Conservation (phyloP, 2,888 invertebrate genomes). For the Melipona bicolor region DNA sequence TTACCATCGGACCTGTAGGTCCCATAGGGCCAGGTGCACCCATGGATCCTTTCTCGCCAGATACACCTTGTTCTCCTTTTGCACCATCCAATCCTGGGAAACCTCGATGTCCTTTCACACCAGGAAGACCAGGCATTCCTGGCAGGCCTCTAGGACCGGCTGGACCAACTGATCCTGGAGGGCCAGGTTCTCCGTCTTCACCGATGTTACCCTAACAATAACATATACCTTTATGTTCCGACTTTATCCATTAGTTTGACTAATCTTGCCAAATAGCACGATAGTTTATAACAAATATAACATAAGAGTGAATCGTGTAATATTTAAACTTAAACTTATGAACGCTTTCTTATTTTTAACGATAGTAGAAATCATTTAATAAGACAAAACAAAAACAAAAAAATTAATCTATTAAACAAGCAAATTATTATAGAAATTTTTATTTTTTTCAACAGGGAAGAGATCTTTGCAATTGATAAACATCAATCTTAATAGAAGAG, state of each 20-base stretch:
- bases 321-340: too few species aligned
- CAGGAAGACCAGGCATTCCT: constrained; percentile 92
- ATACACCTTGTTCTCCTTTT: constrained; percentile 91
- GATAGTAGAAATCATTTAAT: too few species aligned
- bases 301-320: too few species aligned
- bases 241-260: neutral
- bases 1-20: constrained; percentile 88
- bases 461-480: too few species aligned
- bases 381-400: too few species aligned
- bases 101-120: constrained; percentile 93
- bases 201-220: constrained; percentile 88
- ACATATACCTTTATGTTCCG: neutral
- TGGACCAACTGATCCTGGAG: constrained; percentile 89
- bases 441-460: too few species aligned
- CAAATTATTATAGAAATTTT: too few species aligned
- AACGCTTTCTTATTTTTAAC: too few species aligned
- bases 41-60: constrained; percentile 91
- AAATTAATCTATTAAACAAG: too few species aligned
- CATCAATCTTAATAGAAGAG: too few species aligned
- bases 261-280: too few species aligned
- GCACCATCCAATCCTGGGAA: constrained; percentile 91
- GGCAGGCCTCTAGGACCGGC: constrained; percentile 90
- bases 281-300: too few species aligned
- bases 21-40: constrained; percentile 90
- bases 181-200: constrained; percentile 92